These are phyloP conservation scores for Drymodes brunneopygia DNA, from an alignment of 2,113 vertebrate genomes.

Conservation along the genomic window DNA sequence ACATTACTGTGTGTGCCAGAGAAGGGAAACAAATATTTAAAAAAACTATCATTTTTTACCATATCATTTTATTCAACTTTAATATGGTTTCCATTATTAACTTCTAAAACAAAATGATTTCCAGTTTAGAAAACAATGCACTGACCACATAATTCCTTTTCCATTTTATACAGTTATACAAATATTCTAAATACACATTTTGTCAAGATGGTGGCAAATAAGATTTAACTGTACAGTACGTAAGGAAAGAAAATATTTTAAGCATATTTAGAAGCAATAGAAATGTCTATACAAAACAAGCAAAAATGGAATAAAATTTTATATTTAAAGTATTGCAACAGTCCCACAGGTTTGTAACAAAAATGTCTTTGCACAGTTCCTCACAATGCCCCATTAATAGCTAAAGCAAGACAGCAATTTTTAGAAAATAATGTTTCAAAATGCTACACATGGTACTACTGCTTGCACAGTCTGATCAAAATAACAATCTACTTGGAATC, in stretches of 20 bases:
- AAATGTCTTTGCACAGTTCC: constrained; percentile 83
- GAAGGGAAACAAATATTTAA: neutral
- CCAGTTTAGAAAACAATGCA: constrained; percentile 90
- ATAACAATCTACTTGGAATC: constrained; percentile 79
- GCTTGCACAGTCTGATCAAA: constrained; percentile 80
- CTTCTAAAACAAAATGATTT: constrained; percentile 85
- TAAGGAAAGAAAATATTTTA: constrained; percentile 80
- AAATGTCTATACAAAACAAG: constrained; percentile 89
- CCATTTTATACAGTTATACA: constrained; percentile 92
- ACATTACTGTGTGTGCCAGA: neutral
- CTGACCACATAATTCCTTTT: constrained; percentile 83
- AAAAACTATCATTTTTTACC: neutral
- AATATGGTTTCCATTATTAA: constrained; percentile 83
- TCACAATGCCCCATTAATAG: constrained; percentile 80
- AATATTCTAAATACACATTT: constrained; percentile 87
- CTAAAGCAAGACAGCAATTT: constrained; percentile 80
- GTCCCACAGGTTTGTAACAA: constrained; percentile 89
- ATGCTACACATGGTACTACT: constrained; percentile 81
- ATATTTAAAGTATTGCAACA: constrained; percentile 97
- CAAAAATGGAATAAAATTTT: constrained; percentile 87
- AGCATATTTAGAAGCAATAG: constrained; percentile 87
- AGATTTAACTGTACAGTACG: constrained; percentile 79
- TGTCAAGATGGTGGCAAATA: constrained; percentile 80
- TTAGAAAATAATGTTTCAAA: constrained; percentile 80
- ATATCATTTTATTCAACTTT: constrained; percentile 81